Percentiles rank a stretch among this genome's conserved stretches.
These are phyloP conservation scores for Saccostrea echinata DNA, from an alignment of 1,140 invertebrate species.

Conservation along the genomic window DNA sequence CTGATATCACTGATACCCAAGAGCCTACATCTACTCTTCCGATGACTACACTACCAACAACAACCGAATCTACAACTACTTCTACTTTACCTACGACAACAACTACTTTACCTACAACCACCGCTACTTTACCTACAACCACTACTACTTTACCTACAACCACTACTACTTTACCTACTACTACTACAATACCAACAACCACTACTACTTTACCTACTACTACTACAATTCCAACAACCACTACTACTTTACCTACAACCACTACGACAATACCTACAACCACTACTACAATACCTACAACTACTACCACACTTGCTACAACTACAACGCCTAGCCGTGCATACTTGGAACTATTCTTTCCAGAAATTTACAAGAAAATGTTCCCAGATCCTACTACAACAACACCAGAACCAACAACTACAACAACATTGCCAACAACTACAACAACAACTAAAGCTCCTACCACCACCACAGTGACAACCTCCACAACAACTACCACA, in stretches of 20 bases:
- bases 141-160: background rate
- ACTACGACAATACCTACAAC: background rate
- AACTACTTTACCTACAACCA: background rate
- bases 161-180: background rate
- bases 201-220: background rate
- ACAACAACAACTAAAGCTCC: background rate
- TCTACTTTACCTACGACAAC: constrained; percentile 11
- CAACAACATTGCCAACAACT: background rate
- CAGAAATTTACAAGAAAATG: background rate
- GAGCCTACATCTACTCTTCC: background rate
- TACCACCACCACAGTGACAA: background rate
- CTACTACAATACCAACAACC: background rate
- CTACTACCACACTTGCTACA: background rate
- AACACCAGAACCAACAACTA: background rate
- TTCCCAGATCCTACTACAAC: constrained; percentile 14
- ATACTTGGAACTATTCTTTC: constrained; percentile 12
- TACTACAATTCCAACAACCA: background rate
- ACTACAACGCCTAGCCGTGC: constrained; percentile 13
- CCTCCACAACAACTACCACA: background rate
- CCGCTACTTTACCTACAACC: background rate
- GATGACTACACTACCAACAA: background rate
- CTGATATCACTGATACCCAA: too few relatives aligned
- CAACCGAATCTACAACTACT: background rate
- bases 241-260: background rate
- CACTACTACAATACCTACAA: background rate